Conservation (phyloP, 2,888 invertebrate genomes). For the Gerris lacustris region DNA sequence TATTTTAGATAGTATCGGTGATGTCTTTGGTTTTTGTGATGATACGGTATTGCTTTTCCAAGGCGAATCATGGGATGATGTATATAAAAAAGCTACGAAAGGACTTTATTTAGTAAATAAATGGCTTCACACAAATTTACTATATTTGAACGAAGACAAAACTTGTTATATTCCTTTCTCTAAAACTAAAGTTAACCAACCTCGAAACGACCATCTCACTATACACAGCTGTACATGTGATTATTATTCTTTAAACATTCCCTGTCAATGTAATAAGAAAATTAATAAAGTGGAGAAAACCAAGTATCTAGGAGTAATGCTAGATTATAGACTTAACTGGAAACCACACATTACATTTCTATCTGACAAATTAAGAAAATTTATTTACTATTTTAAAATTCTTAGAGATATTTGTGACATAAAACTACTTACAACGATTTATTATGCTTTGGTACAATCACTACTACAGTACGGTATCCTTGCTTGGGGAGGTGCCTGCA, state of each 20-base stretch:
- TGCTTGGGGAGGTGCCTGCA: conserved; percentile 6
- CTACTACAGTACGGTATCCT: conserved; percentile 9
- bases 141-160: conserved; percentile 11
- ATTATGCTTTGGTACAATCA: conserved; percentile 12
- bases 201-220: background rate
- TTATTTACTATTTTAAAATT: conserved; percentile 3
- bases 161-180: background rate
- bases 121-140: conserved; percentile 7
- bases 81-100: background rate
- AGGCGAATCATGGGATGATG: conserved; percentile 4
- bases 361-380: no score
- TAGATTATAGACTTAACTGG: conserved; percentile 12
- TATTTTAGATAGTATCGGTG: conserved; percentile 3
- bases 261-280: conserved; percentile 7
- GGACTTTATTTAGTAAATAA: conserved; percentile 1
- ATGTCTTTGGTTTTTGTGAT: conserved; percentile 4
- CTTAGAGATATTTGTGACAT: conserved; percentile 1
- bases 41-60: conserved; percentile 14
- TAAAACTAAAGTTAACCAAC: background rate
- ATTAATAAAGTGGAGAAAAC: conserved; percentile 3
- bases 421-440: background rate
- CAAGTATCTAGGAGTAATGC: conserved; percentile 9
- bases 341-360: conserved; percentile 8
- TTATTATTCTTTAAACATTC: background rate
- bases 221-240: background rate